phyloP scores from a whole-genome alignment of 2,113 vertebrate genomes.

The Psilopsiagon aurifrons region DNA sequence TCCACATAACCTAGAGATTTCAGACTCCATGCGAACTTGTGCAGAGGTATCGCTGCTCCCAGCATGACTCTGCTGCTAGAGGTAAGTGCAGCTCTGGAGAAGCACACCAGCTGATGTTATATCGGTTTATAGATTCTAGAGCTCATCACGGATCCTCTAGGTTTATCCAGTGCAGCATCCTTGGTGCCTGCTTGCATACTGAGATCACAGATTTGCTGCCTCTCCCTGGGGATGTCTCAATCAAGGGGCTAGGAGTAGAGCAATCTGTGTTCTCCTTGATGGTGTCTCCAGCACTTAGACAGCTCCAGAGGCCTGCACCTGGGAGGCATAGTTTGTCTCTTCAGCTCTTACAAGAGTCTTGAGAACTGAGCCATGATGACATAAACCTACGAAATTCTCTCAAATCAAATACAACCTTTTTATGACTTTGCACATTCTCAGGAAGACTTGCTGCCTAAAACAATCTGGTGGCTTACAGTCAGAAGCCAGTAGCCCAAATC shows the following conservation, averaged over 20 bases:
- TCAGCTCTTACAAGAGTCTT: not conserved
- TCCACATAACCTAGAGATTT: not conserved
- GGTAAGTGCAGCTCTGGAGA: not conserved
- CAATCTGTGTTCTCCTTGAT: not conserved
- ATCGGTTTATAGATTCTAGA: not conserved
- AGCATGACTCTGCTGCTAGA: not conserved
- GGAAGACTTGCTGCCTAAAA: not conserved
- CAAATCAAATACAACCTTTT: not conserved
- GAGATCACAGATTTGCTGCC: not conserved
- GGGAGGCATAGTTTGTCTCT: not conserved
- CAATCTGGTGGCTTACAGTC: not conserved
- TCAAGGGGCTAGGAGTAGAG: not conserved
- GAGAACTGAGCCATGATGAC: not conserved
- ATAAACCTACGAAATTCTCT: not conserved
- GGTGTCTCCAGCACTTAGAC: not conserved
- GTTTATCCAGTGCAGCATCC: not conserved
- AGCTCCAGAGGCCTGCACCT: not conserved
- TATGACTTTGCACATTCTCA: not conserved
- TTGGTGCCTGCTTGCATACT: not conserved
- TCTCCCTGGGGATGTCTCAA: not conserved
- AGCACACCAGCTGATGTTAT: not conserved
- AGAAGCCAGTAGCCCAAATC: not conserved
- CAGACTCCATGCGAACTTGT: not conserved
- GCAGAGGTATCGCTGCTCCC: not conserved
- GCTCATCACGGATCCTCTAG: not conserved